A percentile compares a stretch with the other conserved stretches of the same genome.
phyloP scores from a whole-genome alignment of 2,797 vertebrate genomes.

The Varecia variegata region DNA sequence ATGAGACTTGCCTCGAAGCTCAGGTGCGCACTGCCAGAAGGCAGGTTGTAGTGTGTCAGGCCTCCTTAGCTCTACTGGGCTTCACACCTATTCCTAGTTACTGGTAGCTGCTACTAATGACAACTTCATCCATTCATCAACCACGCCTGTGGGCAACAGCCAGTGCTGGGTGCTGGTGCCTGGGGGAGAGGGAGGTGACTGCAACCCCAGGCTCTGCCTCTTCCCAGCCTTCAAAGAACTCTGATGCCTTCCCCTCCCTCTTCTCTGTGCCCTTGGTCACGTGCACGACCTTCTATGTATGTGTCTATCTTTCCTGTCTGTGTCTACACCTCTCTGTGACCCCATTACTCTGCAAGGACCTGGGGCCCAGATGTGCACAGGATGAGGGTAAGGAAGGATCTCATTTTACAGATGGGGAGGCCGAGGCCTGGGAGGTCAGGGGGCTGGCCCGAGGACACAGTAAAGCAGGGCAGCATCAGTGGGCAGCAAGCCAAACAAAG shows the following conservation, averaged over 20 bases:
- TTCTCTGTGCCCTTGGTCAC: neutral
- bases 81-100: no score
- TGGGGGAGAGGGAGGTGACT: neutral
- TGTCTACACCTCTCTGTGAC: neutral
- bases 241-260: neutral
- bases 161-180: neutral
- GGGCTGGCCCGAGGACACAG: neutral
- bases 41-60: neutral
- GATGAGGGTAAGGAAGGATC: neutral
- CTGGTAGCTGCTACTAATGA: neutral
- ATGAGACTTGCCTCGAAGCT: neutral
- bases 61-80: neutral
- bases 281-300: neutral
- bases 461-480: rapidly evolving
- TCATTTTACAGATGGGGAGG: neutral
- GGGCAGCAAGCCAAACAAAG: neutral
- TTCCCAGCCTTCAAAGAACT: neutral
- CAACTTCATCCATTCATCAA: neutral
- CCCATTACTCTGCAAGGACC: neutral
- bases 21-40: neutral
- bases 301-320: neutral
- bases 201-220: neutral
- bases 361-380: rapidly evolving
- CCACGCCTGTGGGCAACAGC: neutral
- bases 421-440: neutral